Evolutionary conservation across 2,888 invertebrate species (phyloP), one percentile per base, ranked within the genome.

Genomic region (Lysandra bellargus): DNA sequence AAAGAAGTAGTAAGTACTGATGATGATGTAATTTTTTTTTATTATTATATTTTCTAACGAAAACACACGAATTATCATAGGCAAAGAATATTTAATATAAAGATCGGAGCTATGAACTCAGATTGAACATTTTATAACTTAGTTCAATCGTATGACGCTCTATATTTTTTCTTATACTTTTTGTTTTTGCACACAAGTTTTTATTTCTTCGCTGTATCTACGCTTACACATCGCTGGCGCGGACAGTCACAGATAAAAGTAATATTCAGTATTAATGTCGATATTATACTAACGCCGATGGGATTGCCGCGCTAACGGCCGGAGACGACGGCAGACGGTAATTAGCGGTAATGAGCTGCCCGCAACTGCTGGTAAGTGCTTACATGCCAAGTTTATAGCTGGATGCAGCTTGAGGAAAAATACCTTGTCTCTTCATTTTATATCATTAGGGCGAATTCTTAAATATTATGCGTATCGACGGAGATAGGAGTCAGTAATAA

Each of bases 221-320:
- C 4, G 3, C 14, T 75, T 9, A 2, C 0, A 14, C 33, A 76
- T 76, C 76, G 76, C 7, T 49, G 75, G 14, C 57, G 6, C 9
- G 57, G 78, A 76, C 79, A 78, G 76, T 37, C 76, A 75, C 76
- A 82, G 81, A 82, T 82, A 83, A 82, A 81, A 79, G 81, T 69
- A 69, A 69, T 69, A 69, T 69, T 69, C 69, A 69, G 69, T 78
- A 82, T 83, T 82, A 83, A 83, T 81, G 81, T 78, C 76, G 73
- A 77, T 81, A 81, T 82, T 83, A 83, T 82, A 80, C 83, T 78
- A 78, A 77, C 78, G 78, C 77, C 78, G 79, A 80, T 80, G 78
- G 80, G 79, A 79, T 75, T 78, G 78, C 49, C 78, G 40, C 64
- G 64, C 61, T 33, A 57, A 33, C 49, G 44, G 23, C 30, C 12